Evolutionary conservation across 1,140 invertebrate genomes (phyloP), one percentile per base, ranked within the genome.

Genomic region (Heliconius hermathena): DNA sequence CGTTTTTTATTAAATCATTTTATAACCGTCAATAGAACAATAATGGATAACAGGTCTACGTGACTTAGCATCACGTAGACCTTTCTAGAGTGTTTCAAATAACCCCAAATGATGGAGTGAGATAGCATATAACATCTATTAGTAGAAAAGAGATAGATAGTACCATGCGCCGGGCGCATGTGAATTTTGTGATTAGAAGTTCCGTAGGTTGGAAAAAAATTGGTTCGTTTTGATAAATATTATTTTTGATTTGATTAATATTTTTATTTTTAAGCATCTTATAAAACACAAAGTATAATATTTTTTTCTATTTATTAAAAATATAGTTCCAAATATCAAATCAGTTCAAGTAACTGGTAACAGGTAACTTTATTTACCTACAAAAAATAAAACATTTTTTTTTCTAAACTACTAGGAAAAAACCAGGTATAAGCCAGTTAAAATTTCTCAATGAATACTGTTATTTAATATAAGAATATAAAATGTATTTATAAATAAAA

Each of bases 61-160:
- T 84, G 83, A 84, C 78, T 49, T 71, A 41, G n/a, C 74, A 71
- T 74, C 73, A 83, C 78, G 83, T 84, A 79, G 73, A 41, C 78
- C 3, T 60, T 60, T 75, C 46, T 80, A 76, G 66, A 52, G 71
- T 73, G 54, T 52, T 76, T 57, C 36, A 72, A 41, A 74, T 72
- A 41, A 22, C 73, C 60, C 60, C 1, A 52, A 70, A 41, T 74
- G 77, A 52, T 57, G 54, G 71, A 80, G 38, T 8, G 78, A 74
- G 70, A 74, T n/a, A 73, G 16, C 41, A 71, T 46, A 66, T 66
- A 66, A 11, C 3, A 16, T 26, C 3, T 13, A 9, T 66, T 66
- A 66, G 60, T 29, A 26, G 13, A 13, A 66, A 8, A 11, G 60
- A 66, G 60, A 66, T 11, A 66, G 60, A 66, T 66, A 22, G 22